Base-by-base conservation (phyloP, 2,113 vertebrate species). In the Plestiodon gilberti region DNA sequence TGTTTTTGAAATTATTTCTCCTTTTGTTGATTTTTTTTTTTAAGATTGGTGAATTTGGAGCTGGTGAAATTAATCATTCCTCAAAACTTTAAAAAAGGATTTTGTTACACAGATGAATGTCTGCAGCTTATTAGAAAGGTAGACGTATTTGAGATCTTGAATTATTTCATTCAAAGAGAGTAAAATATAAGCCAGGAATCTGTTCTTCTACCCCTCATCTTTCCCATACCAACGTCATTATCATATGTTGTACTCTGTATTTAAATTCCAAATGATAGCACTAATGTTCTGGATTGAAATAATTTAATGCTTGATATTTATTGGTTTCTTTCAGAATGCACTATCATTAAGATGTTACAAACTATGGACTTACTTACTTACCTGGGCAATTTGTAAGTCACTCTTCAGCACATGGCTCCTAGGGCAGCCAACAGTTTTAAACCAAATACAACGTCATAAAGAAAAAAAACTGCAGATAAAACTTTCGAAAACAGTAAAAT, bases 1-100 rank as follows among this genome's bases (percentile, higher is more conserved):
- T 80, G 90, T 94, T 90, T 96, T 93, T 84, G 84, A 91, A 95
- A 95, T 89, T 67, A 48, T 62, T 57, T 81, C 59, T 71, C 83
- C n/a, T 80, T 90, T 81, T 87, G 9, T 91, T 91, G 52, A 67
- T 84, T 75, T 92, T 89, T 93, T 88, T 90, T 92, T 90, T 52
- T 83, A 89, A 90, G 89, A 91, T 79, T 20, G 84, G n/a, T 28
- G 81, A 61, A 52, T 33, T 2, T 20, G 62, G 84, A 93, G 90
- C 84, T 93, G 94, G 83, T 74, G 88, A 90, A 89, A 88, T 79
- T 64, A 91, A 64, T 92, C 69, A 88, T 92, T 92, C 92, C 62
- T 25, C 62, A 61, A 64, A 25, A 1, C 13, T 87, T 87, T 90
- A 40, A 75, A 30, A 55, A 64, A 75, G 70, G 83, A 88, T 93